A percentile compares a stretch with the other conserved stretches of the same genome.
Evolutionary conservation across 2,113 vertebrate species (phyloP).

Genomic region (Podarcis raffonei): DNA sequence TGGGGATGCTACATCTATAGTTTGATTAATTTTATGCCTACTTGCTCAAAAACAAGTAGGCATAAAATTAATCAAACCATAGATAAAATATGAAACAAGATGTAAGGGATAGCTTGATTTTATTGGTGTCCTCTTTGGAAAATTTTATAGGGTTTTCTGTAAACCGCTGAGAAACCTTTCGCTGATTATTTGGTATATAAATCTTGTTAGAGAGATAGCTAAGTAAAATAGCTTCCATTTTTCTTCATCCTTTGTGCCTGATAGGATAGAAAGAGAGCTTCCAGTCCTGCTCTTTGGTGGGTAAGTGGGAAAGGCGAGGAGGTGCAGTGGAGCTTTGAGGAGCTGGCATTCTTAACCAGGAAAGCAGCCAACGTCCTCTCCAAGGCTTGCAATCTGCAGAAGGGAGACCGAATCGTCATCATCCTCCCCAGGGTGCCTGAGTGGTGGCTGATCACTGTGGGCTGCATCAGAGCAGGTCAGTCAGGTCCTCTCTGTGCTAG

Average conservation of each 20-base stretch:
- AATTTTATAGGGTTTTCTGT: too few species aligned
- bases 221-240: too few species aligned
- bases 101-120: too few species aligned
- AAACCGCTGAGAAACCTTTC: too few species aligned
- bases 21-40: too few species aligned
- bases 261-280: slow-evolving; percentile 19
- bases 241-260: background rate
- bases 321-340: slow-evolving; percentile 79
- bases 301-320: slow-evolving; percentile 65
- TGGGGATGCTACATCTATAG: slow-evolving; percentile 80
- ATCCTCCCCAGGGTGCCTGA: slow-evolving; percentile 78
- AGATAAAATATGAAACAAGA: too few species aligned
- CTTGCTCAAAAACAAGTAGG: too few species aligned
- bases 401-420: slow-evolving; percentile 74
- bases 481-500: background rate
- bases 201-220: too few species aligned
- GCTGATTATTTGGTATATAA: too few species aligned
- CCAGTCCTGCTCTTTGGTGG: slow-evolving; percentile 81
- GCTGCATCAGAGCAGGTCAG: slow-evolving; percentile 78
- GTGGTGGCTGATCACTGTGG: slow-evolving; percentile 82
- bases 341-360: slow-evolving; percentile 74
- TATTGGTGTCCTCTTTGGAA: too few species aligned
- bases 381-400: slow-evolving; percentile 69
- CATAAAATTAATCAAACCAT: too few species aligned
- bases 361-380: slow-evolving; percentile 76